Evolutionary conservation across 1,140 invertebrate species (phyloP).

Genomic region (Rhagoletis pomonella): DNA sequence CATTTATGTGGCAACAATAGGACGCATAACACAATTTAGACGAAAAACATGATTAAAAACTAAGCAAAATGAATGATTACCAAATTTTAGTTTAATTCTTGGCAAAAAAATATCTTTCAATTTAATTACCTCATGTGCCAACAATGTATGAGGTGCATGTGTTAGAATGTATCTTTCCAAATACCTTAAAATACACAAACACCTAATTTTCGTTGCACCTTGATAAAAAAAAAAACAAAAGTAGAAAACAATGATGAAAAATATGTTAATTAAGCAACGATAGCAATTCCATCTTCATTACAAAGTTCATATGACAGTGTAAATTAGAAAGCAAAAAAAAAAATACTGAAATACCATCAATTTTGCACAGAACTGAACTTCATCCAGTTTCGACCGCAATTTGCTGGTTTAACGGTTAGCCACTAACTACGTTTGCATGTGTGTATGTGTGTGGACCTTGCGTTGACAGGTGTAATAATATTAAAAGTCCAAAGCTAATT

Average conservation of each 20-base stretch:
- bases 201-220: neutral
- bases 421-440: neutral
- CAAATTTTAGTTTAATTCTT: too few species aligned
- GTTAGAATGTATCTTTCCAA: too few species aligned
- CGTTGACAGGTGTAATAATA: slow-evolving; percentile 48
- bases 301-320: neutral
- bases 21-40: too few species aligned
- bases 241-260: neutral
- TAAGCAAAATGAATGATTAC: too few species aligned
- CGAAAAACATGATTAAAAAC: too few species aligned
- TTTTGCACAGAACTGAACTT: neutral
- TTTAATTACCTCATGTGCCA: too few species aligned
- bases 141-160: too few species aligned
- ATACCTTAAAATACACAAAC: neutral
- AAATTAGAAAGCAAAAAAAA: neutral
- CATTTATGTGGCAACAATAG: too few species aligned
- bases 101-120: too few species aligned
- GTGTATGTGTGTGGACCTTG: neutral
- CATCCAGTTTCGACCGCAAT: slow-evolving; percentile 3
- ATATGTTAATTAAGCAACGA: neutral
- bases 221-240: neutral
- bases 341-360: neutral
- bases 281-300: slow-evolving; percentile 22
- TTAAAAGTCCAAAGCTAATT: slow-evolving; percentile 49
- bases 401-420: neutral